Conservation (phyloP, 2,113 vertebrate species). For the Ctenomys sociabilis region DNA sequence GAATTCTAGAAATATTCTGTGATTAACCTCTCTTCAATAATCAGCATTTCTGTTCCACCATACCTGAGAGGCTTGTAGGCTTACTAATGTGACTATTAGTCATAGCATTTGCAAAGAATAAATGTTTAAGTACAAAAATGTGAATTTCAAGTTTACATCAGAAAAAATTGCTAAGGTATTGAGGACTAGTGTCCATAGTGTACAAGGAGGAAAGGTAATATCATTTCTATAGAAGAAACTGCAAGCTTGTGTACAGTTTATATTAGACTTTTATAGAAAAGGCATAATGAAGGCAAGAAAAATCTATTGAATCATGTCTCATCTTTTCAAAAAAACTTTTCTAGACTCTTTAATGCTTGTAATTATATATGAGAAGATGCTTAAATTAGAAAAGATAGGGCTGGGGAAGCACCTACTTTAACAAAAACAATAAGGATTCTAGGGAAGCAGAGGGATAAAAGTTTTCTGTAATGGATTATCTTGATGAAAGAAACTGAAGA, state of each 20-base stretch:
- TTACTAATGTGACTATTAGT: neutral
- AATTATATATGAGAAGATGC: neutral
- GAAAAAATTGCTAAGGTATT: neutral
- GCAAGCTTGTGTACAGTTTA: neutral
- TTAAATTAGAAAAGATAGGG: neutral
- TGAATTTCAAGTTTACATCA: conserved; percentile 2
- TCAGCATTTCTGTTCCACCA: neutral
- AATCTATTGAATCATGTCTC: neutral
- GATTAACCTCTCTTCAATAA: neutral
- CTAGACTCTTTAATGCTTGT: neutral
- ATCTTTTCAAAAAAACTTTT: neutral
- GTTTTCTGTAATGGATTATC: neutral
- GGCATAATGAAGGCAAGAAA: neutral
- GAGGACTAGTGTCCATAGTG: neutral
- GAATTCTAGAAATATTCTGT: neutral
- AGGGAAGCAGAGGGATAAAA: neutral
- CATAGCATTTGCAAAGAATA: neutral
- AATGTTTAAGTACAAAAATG: neutral
- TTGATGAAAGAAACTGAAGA: neutral
- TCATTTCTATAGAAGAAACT: neutral
- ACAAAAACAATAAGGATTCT: neutral
- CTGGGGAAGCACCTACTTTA: neutral
- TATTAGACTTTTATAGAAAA: neutral
- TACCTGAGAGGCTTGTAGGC: neutral
- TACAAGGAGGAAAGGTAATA: neutral